A percentile compares a stretch with the other conserved stretches of the same genome.
Conservation (phyloP, 2,888 invertebrate genomes). For the Microctonus hyperodae region DNA sequence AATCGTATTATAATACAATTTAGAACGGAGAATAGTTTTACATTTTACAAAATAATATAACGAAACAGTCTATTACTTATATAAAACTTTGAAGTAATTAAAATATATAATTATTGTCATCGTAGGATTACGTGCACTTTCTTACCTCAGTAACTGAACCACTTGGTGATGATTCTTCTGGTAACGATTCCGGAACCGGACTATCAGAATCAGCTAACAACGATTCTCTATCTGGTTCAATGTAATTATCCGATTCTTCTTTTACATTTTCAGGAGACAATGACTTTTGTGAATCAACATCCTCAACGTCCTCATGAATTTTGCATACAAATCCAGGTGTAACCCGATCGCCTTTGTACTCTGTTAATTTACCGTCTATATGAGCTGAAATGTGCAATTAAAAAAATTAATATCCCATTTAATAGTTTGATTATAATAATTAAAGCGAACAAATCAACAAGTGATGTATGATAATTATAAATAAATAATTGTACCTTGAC, state of each 20-base stretch:
- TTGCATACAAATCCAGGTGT: conserved; percentile 47
- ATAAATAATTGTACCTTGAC: conserved; percentile 48
- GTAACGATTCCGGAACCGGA: conserved; percentile 44
- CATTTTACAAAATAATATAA: too few species aligned
- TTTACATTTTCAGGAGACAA: conserved; percentile 43
- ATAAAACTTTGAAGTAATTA: conserved; percentile 25
- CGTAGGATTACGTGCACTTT: conserved; percentile 32
- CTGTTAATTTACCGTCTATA: conserved; percentile 50
- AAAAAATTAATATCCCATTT: too few species aligned
- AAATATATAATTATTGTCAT: background rate
- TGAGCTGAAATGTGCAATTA: conserved; percentile 45
- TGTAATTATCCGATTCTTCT: conserved; percentile 50
- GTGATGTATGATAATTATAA: background rate
- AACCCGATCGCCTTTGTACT: conserved; percentile 44
- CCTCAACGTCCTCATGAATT: conserved; percentile 45
- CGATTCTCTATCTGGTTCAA: conserved; percentile 50
- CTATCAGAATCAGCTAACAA: conserved; percentile 51
- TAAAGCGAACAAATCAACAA: too few species aligned
- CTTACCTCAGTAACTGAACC: conserved; percentile 60
- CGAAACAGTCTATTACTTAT: too few species aligned
- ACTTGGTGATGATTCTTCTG: conserved; percentile 52
- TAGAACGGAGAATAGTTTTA: too few species aligned
- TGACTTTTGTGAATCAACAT: conserved; percentile 24
- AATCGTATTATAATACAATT: too few species aligned
- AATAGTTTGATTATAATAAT: too few species aligned